These are phyloP conservation scores for Gnathonemus echidnorhynchus DNA, from an alignment of 2,113 vertebrate genomes.

Conservation along the genomic window DNA sequence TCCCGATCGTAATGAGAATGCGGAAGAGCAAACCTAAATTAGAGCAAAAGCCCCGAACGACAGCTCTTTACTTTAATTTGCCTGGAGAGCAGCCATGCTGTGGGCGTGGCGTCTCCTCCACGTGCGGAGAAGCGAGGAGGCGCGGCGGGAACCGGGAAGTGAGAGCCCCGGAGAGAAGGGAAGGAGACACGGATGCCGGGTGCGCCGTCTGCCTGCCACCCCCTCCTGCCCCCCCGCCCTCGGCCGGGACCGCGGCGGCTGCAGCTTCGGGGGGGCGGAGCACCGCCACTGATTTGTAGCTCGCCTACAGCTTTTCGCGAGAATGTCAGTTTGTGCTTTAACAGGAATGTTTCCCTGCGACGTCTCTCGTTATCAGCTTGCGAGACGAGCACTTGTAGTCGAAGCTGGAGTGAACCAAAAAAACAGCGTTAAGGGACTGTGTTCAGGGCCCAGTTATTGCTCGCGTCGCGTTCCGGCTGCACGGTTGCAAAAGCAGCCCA, in stretches of 20 bases:
- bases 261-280: background rate
- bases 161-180: background rate
- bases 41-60: background rate
- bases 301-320: background rate
- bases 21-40: background rate
- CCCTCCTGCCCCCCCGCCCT: background rate
- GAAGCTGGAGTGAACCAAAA: background rate
- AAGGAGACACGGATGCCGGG: background rate
- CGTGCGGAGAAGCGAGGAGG: background rate
- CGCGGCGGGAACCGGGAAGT: background rate
- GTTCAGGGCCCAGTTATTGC: background rate
- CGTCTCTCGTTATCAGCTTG: background rate
- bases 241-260: background rate
- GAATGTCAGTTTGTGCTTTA: constrained; percentile 23
- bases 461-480: constrained; percentile 18
- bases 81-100: background rate
- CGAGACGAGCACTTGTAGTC: background rate
- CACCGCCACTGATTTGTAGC: background rate
- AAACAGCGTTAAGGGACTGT: background rate
- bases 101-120: background rate
- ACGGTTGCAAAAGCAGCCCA: constrained; percentile 25
- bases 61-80: background rate
- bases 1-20: constrained; percentile 5
- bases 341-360: background rate
- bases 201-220: background rate